Conservation (phyloP, 2,113 vertebrate species). For the Tragelaphus imberbis region DNA sequence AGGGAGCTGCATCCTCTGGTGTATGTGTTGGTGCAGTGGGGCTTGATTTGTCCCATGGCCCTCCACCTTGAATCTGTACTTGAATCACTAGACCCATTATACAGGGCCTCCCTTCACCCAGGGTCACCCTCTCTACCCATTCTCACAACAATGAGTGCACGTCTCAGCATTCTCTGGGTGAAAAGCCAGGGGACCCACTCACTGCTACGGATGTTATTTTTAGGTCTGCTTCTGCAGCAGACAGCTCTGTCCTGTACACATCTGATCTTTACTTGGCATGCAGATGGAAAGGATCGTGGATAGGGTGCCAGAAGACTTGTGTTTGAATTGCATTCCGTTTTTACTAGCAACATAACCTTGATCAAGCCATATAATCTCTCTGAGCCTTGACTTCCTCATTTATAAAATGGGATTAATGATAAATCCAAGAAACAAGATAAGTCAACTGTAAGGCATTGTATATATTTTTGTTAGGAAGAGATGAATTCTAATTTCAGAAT, state of each 20-base stretch:
- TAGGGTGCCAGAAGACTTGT: background rate
- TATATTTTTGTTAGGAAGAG: conserved; percentile 14
- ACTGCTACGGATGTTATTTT: background rate
- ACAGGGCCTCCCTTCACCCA: background rate
- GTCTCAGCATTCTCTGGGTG: background rate
- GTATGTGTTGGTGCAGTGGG: background rate
- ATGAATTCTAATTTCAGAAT: background rate
- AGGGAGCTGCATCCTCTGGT: background rate
- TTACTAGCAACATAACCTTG: background rate
- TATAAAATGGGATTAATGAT: background rate
- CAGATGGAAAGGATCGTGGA: background rate
- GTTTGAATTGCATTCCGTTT: background rate
- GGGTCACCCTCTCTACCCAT: too few relatives aligned
- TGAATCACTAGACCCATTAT: background rate
- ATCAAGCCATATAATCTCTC: background rate
- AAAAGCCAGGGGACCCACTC: background rate
- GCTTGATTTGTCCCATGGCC: background rate
- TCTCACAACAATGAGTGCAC: background rate
- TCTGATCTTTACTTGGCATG: conserved; percentile 4
- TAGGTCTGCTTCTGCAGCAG: background rate
- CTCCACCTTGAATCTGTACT: background rate
- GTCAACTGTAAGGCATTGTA: background rate
- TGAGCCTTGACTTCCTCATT: conserved; percentile 14
- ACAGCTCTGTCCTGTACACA: background rate
- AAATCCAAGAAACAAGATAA: conserved; percentile 2